Evolutionary conservation across 2,113 vertebrate species (phyloP).

Genomic region (Alaudala cheleensis): DNA sequence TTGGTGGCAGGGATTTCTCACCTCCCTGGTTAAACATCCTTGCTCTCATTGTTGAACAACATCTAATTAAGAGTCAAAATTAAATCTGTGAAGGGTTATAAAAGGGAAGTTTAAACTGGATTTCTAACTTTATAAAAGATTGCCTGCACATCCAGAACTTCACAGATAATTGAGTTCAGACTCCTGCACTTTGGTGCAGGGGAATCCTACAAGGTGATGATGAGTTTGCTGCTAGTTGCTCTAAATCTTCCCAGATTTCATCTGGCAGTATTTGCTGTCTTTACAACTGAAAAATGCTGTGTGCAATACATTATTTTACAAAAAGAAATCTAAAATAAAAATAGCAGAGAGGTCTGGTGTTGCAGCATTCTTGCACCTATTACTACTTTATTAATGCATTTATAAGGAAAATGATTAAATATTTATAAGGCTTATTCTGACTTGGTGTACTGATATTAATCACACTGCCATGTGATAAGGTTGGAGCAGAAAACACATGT

Average conservation of each 20-base stretch:
- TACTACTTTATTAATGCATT: neutral
- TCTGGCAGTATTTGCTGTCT: neutral
- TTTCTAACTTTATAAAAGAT: neutral
- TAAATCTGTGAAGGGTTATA: neutral
- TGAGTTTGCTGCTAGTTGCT: neutral
- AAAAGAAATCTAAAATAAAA: neutral
- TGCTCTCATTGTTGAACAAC: neutral
- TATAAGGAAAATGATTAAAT: neutral
- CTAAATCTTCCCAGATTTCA: neutral
- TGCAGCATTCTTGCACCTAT: neutral
- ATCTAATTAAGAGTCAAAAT: neutral
- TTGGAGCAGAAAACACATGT: neutral
- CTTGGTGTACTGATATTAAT: neutral
- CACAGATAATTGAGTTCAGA: neutral
- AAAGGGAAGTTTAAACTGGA: neutral
- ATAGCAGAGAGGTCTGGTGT: neutral
- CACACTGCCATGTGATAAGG: neutral
- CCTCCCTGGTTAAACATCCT: neutral
- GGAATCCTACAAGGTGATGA: neutral
- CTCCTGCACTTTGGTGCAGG: neutral
- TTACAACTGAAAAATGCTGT: neutral
- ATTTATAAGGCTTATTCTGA: constrained; percentile 3
- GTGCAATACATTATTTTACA: neutral
- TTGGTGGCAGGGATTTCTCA: neutral
- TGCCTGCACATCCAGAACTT: neutral